A percentile compares a stretch with the other conserved stretches of the same genome.
Conservation (phyloP, 2,797 vertebrate species). For the Sebastes paucispinis region DNA sequence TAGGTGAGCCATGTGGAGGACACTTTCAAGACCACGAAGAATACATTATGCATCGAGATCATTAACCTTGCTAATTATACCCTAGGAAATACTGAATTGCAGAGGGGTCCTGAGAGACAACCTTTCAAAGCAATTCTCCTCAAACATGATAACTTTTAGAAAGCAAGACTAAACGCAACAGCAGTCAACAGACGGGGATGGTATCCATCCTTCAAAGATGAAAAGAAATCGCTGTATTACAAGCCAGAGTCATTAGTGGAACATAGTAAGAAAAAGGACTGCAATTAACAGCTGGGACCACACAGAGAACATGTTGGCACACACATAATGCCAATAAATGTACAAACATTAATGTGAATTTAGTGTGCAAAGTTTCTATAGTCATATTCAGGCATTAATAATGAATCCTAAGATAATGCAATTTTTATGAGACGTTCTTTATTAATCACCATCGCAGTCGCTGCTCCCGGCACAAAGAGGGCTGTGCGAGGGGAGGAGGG, state of each 20-base stretch:
- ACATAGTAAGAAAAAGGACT: not conserved
- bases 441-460: conserved; percentile 71
- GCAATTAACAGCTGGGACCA: not conserved
- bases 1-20: conserved; percentile 27
- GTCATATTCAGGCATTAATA: conserved; percentile 71
- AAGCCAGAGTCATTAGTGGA: not conserved
- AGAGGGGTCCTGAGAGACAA: not conserved
- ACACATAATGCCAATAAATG: conserved; percentile 2
- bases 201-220: conserved; percentile 2
- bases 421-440: conserved; percentile 74
- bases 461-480: conserved; percentile 56
- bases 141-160: not conserved
- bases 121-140: conserved; percentile 2
- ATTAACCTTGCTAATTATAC: conserved; percentile 45
- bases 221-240: not conserved
- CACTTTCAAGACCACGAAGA: conserved; percentile 36
- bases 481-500: conserved; percentile 23
- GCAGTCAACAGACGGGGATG: not conserved
- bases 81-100: conserved; percentile 11
- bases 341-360: not conserved
- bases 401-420: conserved; percentile 70
- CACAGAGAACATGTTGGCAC: not conserved
- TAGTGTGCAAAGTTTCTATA: conserved; percentile 26
- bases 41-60: conserved; percentile 42
- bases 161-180: not conserved